These are phyloP conservation scores for Coenonympha arcania DNA, from an alignment of 2,888 invertebrate species.

Conservation along the genomic window DNA sequence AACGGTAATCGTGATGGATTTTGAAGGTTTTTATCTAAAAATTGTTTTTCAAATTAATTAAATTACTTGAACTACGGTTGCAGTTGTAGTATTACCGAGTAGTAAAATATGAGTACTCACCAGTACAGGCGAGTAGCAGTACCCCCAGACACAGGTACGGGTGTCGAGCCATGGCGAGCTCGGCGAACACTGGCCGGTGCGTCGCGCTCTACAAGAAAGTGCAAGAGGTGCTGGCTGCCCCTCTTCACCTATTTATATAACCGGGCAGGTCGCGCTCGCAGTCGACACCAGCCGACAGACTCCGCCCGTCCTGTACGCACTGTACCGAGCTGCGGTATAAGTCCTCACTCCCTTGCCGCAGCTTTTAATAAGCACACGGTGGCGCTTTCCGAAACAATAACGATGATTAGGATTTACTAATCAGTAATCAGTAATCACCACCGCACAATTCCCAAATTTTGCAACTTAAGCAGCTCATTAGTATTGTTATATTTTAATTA, in stretches of 20 bases:
- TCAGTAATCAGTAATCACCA: constrained; percentile 32
- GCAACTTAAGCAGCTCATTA: constrained; percentile 3
- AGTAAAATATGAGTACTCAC: constrained; percentile 60
- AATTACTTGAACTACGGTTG: neutral
- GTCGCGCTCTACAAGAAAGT: constrained; percentile 66
- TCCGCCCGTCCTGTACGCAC: constrained; percentile 53
- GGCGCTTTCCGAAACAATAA: constrained; percentile 42
- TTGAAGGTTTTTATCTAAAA: neutral
- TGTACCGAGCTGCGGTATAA: constrained; percentile 48
- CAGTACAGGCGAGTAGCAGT: constrained; percentile 61
- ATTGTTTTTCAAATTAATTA: neutral
- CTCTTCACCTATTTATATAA: constrained; percentile 74
- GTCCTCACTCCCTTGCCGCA: constrained; percentile 39
- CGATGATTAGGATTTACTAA: constrained; percentile 18
- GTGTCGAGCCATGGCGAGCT: constrained; percentile 74
- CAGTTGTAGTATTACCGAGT: too few species aligned
- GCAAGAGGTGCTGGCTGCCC: constrained; percentile 69
- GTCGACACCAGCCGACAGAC: constrained; percentile 45
- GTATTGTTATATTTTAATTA: constrained; percentile 11
- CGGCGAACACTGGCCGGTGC: constrained; percentile 63
- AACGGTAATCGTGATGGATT: neutral
- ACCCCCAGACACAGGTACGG: constrained; percentile 69
- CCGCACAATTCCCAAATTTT: constrained; percentile 6
- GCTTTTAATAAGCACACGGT: constrained; percentile 57
- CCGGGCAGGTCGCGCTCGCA: constrained; percentile 50